A percentile compares a stretch with the other conserved stretches of the same genome.
phyloP scores from a whole-genome alignment of 2,888 invertebrate genomes.

The Syritta pipiens region DNA sequence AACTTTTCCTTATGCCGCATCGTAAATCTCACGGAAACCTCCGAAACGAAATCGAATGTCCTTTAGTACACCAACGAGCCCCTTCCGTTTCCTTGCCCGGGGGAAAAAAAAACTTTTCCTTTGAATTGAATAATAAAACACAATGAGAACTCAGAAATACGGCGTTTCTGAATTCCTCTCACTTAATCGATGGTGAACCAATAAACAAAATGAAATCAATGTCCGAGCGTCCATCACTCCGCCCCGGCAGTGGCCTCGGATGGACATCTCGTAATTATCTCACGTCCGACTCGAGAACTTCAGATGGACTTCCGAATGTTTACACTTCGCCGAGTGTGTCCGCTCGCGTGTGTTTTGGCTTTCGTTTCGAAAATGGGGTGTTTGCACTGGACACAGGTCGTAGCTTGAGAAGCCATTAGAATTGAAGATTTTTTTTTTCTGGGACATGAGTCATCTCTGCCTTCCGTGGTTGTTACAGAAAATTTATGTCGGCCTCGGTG shows the following conservation, averaged over 20 bases:
- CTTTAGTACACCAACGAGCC: too few species aligned
- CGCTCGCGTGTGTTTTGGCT: constrained; percentile 8
- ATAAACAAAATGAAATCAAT: constrained; percentile 49
- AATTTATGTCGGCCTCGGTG: background rate
- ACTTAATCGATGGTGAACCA: constrained; percentile 19
- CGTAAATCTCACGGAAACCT: constrained; percentile 5
- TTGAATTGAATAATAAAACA: constrained; percentile 1
- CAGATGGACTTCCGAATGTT: constrained; percentile 48
- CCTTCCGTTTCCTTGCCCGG: background rate
- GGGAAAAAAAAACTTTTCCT: background rate
- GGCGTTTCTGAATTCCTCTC: background rate
- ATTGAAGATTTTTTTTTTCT: too few species aligned
- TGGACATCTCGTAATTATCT: constrained; percentile 48
- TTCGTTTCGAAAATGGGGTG: background rate
- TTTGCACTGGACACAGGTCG: background rate
- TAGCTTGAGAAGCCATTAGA: too few species aligned
- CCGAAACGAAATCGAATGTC: background rate
- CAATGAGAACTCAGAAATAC: too few species aligned
- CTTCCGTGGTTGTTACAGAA: background rate
- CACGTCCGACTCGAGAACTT: constrained; percentile 37
- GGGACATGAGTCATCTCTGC: background rate
- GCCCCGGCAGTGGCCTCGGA: background rate
- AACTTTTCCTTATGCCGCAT: constrained; percentile 11
- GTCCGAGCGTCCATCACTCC: constrained; percentile 4
- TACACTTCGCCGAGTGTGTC: constrained; percentile 53